Percentiles rank a stretch among this genome's conserved stretches.
Evolutionary conservation across 2,888 invertebrate genomes (phyloP).

Genomic region (Phyllotreta cruciferae): DNA sequence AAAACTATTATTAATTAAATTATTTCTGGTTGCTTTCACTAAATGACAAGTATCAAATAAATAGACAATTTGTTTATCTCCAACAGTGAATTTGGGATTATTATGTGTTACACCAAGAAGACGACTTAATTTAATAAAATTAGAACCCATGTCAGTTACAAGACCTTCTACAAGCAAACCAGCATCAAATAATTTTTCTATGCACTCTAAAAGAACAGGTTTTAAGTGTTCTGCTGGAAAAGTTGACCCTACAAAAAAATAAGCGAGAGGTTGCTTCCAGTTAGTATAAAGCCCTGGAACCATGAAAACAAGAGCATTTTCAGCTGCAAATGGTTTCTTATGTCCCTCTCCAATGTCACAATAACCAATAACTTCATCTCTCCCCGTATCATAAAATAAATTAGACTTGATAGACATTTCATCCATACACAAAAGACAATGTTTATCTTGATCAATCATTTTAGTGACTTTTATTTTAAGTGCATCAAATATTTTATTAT

Average conservation of each 20-base stretch:
- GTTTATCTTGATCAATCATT: neutral
- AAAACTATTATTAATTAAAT: slow-evolving; percentile 15
- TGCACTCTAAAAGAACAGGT: no score
- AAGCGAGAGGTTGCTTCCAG: slow-evolving; percentile 32
- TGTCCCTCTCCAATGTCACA: neutral
- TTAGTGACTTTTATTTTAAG: neutral
- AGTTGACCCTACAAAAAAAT: slow-evolving; percentile 24
- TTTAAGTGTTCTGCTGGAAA: neutral
- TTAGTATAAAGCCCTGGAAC: slow-evolving; percentile 26
- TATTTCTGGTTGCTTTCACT: slow-evolving; percentile 20
- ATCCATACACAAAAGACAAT: slow-evolving; percentile 9
- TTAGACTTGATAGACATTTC: slow-evolving; percentile 17
- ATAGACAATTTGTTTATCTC: slow-evolving; percentile 14
- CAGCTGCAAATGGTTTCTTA: neutral
- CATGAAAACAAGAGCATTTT: slow-evolving; percentile 5
- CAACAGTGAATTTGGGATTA: slow-evolving; percentile 19
- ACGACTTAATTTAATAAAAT: slow-evolving; percentile 21
- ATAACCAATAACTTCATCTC: slow-evolving; percentile 1
- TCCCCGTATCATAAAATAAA: slow-evolving; percentile 14
- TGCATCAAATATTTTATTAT: neutral
- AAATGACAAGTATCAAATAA: slow-evolving; percentile 20
- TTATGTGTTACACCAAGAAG: slow-evolving; percentile 22
- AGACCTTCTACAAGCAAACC: slow-evolving; percentile 20
- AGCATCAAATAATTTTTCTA: neutral
- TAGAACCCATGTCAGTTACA: slow-evolving; percentile 31